Conservation (phyloP, 2,113 vertebrate genomes). For the Pipra filicauda region DNA sequence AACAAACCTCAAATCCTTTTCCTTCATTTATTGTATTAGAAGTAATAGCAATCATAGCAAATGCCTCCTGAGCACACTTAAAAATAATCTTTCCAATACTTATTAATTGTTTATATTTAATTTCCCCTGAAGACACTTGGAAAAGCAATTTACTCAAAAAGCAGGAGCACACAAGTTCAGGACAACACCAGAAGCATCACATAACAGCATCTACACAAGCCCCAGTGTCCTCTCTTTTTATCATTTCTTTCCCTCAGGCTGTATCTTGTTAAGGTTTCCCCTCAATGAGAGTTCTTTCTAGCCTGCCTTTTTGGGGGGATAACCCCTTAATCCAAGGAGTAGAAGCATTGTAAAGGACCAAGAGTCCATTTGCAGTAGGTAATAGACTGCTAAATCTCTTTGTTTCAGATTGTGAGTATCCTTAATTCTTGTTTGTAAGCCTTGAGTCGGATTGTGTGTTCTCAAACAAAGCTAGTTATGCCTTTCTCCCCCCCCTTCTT, state of each 20-base stretch:
- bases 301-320: not conserved
- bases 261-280: not conserved
- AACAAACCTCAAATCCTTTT: rapidly evolving
- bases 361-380: not conserved
- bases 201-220: not conserved
- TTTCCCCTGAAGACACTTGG: not conserved
- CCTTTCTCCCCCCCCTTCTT: rapidly evolving
- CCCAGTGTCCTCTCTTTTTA: not conserved
- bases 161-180: not conserved
- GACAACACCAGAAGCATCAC: not conserved
- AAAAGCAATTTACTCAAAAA: not conserved
- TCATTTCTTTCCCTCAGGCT: not conserved
- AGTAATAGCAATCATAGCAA: not conserved
- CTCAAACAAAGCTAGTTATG: not conserved
- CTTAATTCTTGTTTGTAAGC: not conserved
- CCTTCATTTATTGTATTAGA: not conserved
- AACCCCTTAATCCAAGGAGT: not conserved
- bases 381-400: not conserved
- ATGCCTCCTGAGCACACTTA: not conserved
- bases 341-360: not conserved
- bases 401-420: not conserved
- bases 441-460: not conserved
- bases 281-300: not conserved
- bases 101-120: constrained; percentile 4
- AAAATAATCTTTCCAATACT: not conserved